Conservation (phyloP, 1,140 invertebrate species). For the Cyclargus thomasi region DNA sequence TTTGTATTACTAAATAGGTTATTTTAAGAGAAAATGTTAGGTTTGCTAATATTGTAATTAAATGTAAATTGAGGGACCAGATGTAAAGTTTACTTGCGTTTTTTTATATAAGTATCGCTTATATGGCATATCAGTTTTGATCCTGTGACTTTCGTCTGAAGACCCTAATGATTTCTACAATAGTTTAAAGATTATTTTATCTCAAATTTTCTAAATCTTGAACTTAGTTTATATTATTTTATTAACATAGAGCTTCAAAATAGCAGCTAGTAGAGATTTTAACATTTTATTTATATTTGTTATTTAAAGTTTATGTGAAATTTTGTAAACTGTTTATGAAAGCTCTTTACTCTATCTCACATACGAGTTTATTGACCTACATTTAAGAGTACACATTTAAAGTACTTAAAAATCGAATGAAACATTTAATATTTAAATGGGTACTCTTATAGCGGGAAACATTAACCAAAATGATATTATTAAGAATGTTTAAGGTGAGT, state of each 20-base stretch:
- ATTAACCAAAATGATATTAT: slow-evolving; percentile 1
- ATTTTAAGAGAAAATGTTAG: neutral
- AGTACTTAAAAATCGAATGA: neutral
- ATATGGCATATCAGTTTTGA: neutral
- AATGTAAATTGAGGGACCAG: neutral
- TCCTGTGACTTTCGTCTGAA: neutral
- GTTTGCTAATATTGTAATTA: too few relatives aligned
- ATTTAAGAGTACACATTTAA: slow-evolving; percentile 24
- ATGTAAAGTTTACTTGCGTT: neutral
- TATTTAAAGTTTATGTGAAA: slow-evolving; percentile 39
- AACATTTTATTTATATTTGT: slow-evolving; percentile 21
- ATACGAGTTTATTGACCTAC: slow-evolving; percentile 18
- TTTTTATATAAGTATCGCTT: neutral
- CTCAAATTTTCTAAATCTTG: neutral
- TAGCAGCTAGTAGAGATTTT: neutral
- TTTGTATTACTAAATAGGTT: neutral
- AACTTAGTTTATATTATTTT: neutral
- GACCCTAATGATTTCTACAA: too few relatives aligned
- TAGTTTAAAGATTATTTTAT: neutral
- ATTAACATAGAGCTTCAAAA: neutral
- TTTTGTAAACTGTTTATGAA: slow-evolving; percentile 52
- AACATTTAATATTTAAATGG: neutral
- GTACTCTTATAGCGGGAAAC: neutral
- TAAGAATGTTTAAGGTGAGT: slow-evolving; percentile 40
- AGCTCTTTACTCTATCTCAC: slow-evolving; percentile 62